Percentiles rank a stretch among this genome's conserved stretches.
Conservation (phyloP, 2,888 invertebrate species). For the Punctoribates punctum region DNA sequence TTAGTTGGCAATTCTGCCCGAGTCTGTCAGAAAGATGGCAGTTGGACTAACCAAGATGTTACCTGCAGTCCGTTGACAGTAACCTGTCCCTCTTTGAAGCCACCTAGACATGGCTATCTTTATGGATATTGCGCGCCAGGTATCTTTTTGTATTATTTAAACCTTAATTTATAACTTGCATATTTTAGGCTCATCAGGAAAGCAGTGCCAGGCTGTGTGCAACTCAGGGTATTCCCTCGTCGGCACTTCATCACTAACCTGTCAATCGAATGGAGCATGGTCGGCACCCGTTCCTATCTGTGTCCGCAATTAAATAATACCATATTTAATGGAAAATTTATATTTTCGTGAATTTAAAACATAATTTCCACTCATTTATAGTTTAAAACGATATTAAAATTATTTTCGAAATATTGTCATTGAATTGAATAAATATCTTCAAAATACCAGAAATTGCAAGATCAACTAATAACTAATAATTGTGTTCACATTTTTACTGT, state of each 20-base stretch:
- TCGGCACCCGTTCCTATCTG: neutral
- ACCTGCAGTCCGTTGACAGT: neutral
- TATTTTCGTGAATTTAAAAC: too few species aligned
- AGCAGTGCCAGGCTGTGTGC: neutral
- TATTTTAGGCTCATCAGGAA: neutral
- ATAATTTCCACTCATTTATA: too few species aligned
- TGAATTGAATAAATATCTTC: too few species aligned
- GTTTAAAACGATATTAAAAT: too few species aligned
- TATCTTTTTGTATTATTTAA: neutral
- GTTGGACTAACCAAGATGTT: neutral
- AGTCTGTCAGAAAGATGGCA: neutral
- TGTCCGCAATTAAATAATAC: too few species aligned
- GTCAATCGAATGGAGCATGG: conserved; percentile 10
- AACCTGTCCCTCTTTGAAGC: neutral
- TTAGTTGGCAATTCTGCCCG: neutral
- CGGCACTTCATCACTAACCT: conserved; percentile 1
- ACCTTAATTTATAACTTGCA: too few species aligned
- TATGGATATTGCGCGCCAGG: conserved; percentile 6
- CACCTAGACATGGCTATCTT: neutral
- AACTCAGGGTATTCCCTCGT: neutral
- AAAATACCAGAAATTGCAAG: too few species aligned
- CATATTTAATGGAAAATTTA: too few species aligned
- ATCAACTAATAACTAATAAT: too few species aligned
- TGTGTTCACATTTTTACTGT: too few species aligned
- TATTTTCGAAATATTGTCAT: too few species aligned